Evolutionary conservation across 2,113 vertebrate genomes (phyloP).

Genomic region (Cardinalis cardinalis): DNA sequence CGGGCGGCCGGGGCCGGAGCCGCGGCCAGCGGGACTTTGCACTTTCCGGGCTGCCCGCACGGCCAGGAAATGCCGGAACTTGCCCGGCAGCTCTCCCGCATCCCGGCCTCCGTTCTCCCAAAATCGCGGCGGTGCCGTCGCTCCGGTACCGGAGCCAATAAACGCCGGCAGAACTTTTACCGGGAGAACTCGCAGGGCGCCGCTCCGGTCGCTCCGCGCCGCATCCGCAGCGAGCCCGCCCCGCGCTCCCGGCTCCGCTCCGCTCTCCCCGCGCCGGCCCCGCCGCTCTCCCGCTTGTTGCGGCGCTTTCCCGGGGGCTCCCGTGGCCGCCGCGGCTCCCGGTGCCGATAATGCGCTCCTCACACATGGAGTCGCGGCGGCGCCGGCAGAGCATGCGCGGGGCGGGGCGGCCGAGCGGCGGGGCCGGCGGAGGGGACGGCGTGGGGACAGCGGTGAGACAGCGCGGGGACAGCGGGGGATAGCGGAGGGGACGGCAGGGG

Average conservation of each 20-base stretch:
- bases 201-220: neutral
- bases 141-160: neutral
- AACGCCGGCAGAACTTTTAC: neutral
- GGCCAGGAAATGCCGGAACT: neutral
- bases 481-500: no score
- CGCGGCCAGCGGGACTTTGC: neutral
- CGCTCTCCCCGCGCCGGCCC: neutral
- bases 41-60: neutral
- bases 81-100: neutral
- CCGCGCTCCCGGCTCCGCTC: neutral
- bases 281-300: no score
- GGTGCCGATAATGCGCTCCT: neutral
- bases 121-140: rapidly evolving
- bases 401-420: neutral
- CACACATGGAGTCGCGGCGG: neutral
- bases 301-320: neutral
- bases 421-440: neutral
- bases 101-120: neutral
- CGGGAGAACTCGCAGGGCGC: neutral
- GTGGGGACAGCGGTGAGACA: neutral
- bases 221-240: neutral
- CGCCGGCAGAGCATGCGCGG: neutral
- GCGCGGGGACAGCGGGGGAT: neutral
- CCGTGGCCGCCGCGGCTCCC: neutral
- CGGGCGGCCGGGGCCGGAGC: neutral